phyloP scores from a whole-genome alignment of 2,797 vertebrate species.

The Odontamblyopus lacepedii region DNA sequence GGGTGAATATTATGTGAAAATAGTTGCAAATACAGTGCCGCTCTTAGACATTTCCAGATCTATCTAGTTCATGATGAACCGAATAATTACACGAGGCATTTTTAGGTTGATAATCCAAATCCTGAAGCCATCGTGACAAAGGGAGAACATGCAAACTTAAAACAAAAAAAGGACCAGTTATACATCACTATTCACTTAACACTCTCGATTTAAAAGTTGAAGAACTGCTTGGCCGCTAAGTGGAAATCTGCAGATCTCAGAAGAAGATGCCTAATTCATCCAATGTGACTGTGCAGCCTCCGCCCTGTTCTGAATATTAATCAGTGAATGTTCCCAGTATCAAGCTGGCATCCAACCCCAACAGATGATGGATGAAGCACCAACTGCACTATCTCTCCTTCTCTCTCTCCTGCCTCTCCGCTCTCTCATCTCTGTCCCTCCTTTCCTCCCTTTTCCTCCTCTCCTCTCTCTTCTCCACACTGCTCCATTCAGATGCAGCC shows the following conservation, averaged over 20 bases:
- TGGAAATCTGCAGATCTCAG: constrained; percentile 45
- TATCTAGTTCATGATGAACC: background rate
- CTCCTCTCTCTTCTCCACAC: constrained; percentile 27
- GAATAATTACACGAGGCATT: background rate
- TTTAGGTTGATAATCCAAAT: background rate
- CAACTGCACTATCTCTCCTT: constrained; percentile 59
- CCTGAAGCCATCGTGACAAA: background rate
- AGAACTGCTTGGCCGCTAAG: constrained; percentile 25
- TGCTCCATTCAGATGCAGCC: constrained; percentile 53
- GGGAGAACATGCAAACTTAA: background rate
- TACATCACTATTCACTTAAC: background rate
- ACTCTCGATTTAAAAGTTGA: constrained; percentile 19
- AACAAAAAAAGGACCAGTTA: background rate
- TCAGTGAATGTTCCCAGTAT: constrained; percentile 72
- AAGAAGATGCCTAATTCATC: constrained; percentile 62
- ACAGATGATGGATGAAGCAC: constrained; percentile 74
- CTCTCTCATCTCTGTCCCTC: too few relatives aligned
- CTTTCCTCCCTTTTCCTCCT: constrained; percentile 29
- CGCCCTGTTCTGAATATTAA: constrained; percentile 72
- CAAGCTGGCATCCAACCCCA: constrained; percentile 69
- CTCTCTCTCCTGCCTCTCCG: too few relatives aligned
- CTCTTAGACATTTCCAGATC: background rate
- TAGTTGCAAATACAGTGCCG: background rate
- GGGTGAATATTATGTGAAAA: too few relatives aligned
- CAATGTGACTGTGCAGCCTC: constrained; percentile 49